Evolutionary conservation across 2,888 invertebrate genomes (phyloP), one percentile per base, ranked within the genome.

Genomic region (Lamproptera curius): DNA sequence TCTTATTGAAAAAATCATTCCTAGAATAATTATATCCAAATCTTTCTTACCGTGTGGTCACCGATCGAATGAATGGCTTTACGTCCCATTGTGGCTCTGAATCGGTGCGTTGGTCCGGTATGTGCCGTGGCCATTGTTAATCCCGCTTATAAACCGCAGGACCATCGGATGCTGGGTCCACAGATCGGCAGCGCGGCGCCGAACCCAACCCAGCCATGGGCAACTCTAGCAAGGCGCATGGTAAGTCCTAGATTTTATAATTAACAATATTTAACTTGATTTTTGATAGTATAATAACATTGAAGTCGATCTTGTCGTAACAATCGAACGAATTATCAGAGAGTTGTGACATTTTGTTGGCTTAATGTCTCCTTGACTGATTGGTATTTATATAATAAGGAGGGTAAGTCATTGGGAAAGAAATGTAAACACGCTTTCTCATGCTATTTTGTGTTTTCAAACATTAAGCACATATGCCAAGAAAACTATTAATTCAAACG

Each of bases 81-180:
- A 62, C 55, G 52, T 55, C 51, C 67, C 55, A 81, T 84, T 84
- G 77, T 84, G 55, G 54, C 56, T 55, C 59, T 52, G 60, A 64
- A 76, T 26, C 62, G 60, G 59, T 59, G 77, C 81, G 67, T 70
- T 72, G 46, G 65, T 62, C 57, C 78, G 56, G 66, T 59, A 58
- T 56, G 65, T 73, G 53, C 62, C 57, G 2, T 17, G 45, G 57
- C 20, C 44, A 50, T 50, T 47, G 53, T 51, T 75, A 76, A 76
- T 76, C 45, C 34, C 26, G 42, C 70, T 71, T 81, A 78, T 70
- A 79, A 50, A 64, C 69, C 4, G 58, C 73, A 70, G 78, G 70
- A 46, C 47, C 59, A 50, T 44, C 60, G 48, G 56, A 67, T 62
- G 62, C 42, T 16, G 43, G 44, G 41, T 54, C 64, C 71, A 77